phyloP scores from a whole-genome alignment of 2,888 invertebrate genomes.

The Leptothorax acervorum region DNA sequence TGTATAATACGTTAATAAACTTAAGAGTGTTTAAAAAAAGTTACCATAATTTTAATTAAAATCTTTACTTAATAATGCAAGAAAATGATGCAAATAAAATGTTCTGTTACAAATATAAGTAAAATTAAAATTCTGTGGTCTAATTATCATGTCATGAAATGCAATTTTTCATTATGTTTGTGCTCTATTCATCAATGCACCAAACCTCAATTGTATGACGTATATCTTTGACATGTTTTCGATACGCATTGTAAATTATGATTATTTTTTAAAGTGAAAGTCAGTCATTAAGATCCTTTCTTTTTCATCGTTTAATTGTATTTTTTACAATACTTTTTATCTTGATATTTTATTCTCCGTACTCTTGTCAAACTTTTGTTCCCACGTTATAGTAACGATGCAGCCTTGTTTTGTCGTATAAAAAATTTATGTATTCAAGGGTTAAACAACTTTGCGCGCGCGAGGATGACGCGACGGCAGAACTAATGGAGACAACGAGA shows the following conservation, averaged over 20 bases:
- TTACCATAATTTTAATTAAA: neutral
- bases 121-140: neutral
- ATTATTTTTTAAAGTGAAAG: neutral
- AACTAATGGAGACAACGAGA: constrained; percentile 42
- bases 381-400: neutral
- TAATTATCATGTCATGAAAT: neutral
- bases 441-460: neutral
- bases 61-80: neutral
- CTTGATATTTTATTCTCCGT: neutral
- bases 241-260: neutral
- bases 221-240: neutral
- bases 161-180: neutral
- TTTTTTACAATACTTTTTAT: neutral
- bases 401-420: neutral
- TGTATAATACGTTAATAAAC: neutral
- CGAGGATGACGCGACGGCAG: constrained; percentile 3
- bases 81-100: neutral
- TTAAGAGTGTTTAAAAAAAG: neutral
- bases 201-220: neutral
- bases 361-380: constrained; percentile 1
- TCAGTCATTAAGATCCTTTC: neutral
- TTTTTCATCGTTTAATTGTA: neutral
- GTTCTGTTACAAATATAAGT: neutral
- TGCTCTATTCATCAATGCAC: neutral
- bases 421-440: constrained; percentile 26